Evolutionary conservation across 2,888 invertebrate species (phyloP).

Genomic region (Cyrtodaria siliqua): DNA sequence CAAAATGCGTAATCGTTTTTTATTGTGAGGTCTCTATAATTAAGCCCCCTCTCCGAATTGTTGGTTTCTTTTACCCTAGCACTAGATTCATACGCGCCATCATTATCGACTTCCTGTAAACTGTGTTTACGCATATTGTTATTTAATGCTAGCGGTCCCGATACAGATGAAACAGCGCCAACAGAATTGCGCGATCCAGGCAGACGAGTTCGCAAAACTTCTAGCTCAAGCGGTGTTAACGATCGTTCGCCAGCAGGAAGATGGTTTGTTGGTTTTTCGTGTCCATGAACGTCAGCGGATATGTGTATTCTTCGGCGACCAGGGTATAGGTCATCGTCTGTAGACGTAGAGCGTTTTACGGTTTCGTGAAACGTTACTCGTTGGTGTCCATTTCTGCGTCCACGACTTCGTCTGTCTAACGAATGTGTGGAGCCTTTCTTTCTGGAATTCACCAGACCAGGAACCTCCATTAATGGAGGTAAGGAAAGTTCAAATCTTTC

Average conservation of each 20-base stretch:
- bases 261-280: slow-evolving; percentile 12
- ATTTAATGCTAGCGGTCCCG: slow-evolving; percentile 34
- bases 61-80: slow-evolving; percentile 28
- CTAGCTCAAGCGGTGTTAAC: slow-evolving; percentile 39
- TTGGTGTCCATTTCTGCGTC: slow-evolving; percentile 72
- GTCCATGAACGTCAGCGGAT: slow-evolving; percentile 76
- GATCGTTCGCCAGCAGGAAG: slow-evolving; percentile 18
- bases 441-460: slow-evolving; percentile 52
- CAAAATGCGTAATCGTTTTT: slow-evolving; percentile 56
- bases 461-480: slow-evolving; percentile 66
- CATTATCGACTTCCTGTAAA: background rate
- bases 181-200: slow-evolving; percentile 49
- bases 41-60: slow-evolving; percentile 19
- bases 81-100: background rate
- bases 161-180: slow-evolving; percentile 24
- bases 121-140: slow-evolving; percentile 42
- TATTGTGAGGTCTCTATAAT: slow-evolving; percentile 47
- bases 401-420: slow-evolving; percentile 66
- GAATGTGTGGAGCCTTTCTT: slow-evolving; percentile 64
- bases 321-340: slow-evolving; percentile 57
- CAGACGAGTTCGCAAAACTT: slow-evolving; percentile 32
- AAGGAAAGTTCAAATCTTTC: slow-evolving; percentile 67
- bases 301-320: slow-evolving; percentile 57
- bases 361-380: slow-evolving; percentile 82
- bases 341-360: slow-evolving; percentile 67